Evolutionary conservation across 2,113 vertebrate genomes (phyloP), one percentile per base, ranked within the genome.

Genomic region (Morone saxatilis): DNA sequence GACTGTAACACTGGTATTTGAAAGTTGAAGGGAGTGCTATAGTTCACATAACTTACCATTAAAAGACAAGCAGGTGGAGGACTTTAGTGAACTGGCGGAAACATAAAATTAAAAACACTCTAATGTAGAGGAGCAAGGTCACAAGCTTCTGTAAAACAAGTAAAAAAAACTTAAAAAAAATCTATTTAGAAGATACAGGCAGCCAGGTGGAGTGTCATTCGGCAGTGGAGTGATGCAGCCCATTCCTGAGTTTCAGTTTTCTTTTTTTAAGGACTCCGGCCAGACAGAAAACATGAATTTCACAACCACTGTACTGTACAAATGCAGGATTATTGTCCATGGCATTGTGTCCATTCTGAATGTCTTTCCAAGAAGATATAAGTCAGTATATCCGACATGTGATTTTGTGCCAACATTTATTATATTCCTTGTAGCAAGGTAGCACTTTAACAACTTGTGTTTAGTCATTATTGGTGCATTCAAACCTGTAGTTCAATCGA

Each of bases 381-480:
- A 70, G 50, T 70, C 38, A 43, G 20, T 19, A 7, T 10, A 50
- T 60, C 43, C 47, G 11, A 62, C 10, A 17, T n/a, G 36, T 69
- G 19, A 47, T 9, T 14, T 6, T 31, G 11, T 61, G 20, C 16
- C 7, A n/a, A 4, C 8, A 51, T 7, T 41, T 60, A 16, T 63
- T 74, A 50, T 1, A n/a, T 67, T 16, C 13, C 43, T 4, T 86
- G 11, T 19, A 67, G 57, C 16, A 31, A 48, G 19, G 9, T 16
- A 7, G 36, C 45, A 48, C 45, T 16, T 73, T 57, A 31, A 45
- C 36, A 65, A 36, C 7, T 51, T 71, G 68, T 54, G 61, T 78
- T 83, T 54, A 57, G 73, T 86, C 48, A 86, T 84, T 68, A 65
- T 83, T 71, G 70, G 41, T 83, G 25, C 25, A 69, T 82, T 81